Evolutionary conservation across 2,113 vertebrate genomes (phyloP).

Genomic region (Trogon surrucura): DNA sequence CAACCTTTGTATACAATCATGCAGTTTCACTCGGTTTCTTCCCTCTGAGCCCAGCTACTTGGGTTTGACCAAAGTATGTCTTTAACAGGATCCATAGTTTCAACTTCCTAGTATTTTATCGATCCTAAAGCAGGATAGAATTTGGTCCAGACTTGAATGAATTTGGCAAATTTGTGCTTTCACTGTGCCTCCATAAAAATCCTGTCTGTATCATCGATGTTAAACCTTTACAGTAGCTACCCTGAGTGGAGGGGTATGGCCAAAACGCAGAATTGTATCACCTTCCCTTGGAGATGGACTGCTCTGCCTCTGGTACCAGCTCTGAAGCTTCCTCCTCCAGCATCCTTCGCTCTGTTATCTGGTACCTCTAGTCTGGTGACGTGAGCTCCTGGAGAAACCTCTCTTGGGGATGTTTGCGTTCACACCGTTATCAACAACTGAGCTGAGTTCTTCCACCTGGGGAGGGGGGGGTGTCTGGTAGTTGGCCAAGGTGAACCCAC

Average conservation of each 20-base stretch:
- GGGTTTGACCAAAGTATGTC: neutral
- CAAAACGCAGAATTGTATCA: no score
- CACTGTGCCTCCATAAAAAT: neutral
- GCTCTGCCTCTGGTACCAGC: neutral
- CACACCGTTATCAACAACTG: neutral
- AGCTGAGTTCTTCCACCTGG: neutral
- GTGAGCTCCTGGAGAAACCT: neutral
- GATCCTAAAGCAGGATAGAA: neutral
- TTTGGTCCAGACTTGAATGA: neutral
- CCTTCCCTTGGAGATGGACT: neutral
- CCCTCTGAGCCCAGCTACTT: neutral
- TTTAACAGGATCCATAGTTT: neutral
- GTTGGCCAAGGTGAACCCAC: neutral
- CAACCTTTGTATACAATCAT: neutral
- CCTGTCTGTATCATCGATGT: neutral
- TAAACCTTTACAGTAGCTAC: accelerated
- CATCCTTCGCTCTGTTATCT: neutral
- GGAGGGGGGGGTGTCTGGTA: neutral
- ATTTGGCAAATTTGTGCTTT: neutral
- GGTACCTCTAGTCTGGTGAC: neutral
- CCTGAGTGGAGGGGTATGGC: neutral
- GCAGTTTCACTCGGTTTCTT: neutral
- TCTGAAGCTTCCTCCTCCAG: neutral
- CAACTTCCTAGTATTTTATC: neutral
- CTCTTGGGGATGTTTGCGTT: neutral